Percentiles rank a stretch among this genome's conserved stretches.
These are phyloP conservation scores for Bhutanitis thaidina DNA, from an alignment of 2,888 invertebrate genomes.

Conservation along the genomic window DNA sequence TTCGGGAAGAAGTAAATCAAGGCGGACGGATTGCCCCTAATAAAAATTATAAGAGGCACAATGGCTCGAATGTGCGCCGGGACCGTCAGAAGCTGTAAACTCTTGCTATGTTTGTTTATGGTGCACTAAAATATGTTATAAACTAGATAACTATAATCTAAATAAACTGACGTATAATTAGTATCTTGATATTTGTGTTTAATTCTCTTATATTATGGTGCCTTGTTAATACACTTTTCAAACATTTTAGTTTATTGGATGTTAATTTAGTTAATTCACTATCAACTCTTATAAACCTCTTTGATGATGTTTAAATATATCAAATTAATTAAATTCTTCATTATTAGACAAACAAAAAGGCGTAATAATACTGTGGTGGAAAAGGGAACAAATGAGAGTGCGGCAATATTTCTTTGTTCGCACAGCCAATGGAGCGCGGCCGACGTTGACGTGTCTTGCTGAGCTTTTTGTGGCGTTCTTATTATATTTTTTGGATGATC, in stretches of 20 bases:
- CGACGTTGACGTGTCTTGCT: slow-evolving; percentile 68
- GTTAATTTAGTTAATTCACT: neutral
- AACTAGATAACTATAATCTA: slow-evolving; percentile 78
- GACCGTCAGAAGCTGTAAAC: slow-evolving; percentile 75
- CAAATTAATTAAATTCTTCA: slow-evolving; percentile 13
- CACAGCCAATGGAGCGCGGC: slow-evolving; percentile 63
- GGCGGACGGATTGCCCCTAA: slow-evolving; percentile 78
- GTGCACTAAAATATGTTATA: slow-evolving; percentile 79
- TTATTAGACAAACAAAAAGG: slow-evolving; percentile 8
- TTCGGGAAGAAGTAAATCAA: slow-evolving; percentile 80
- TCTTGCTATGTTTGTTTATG: slow-evolving; percentile 78
- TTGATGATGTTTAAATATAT: slow-evolving; percentile 1
- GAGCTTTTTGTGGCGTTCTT: slow-evolving; percentile 70
- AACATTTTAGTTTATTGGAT: neutral
- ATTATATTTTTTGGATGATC: slow-evolving; percentile 75
- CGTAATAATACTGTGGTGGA: slow-evolving; percentile 37
- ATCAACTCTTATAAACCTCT: neutral
- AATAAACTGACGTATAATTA: slow-evolving; percentile 76
- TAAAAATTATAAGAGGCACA: slow-evolving; percentile 80
- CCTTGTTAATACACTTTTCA: neutral
- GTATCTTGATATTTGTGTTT: slow-evolving; percentile 63
- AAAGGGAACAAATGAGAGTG: slow-evolving; percentile 55
- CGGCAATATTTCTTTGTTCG: slow-evolving; percentile 75
- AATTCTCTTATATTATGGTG: slow-evolving; percentile 32
- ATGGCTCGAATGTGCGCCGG: slow-evolving; percentile 71